Base-by-base conservation (phyloP, 2,888 invertebrate species). In the Hydropsyche betteni region DNA sequence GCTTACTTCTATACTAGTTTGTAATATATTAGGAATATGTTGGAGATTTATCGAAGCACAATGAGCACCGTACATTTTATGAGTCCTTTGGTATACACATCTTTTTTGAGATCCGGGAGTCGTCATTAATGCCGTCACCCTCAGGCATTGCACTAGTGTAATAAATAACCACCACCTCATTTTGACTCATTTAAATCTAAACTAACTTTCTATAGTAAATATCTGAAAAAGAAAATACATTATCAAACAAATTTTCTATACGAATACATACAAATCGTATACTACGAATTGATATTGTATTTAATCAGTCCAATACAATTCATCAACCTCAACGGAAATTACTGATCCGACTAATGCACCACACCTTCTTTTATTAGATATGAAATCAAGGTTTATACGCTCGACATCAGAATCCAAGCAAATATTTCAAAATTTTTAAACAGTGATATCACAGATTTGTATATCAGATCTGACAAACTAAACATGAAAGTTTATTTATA, bases 1-100 rank as follows among this genome's bases (percentile, higher is more conserved):
- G n/a, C 44, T 10, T 74, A 90, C 90, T 88, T 90, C 88, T 80
- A 90, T 88, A 68, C 87, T 85, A 12, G 84, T 81, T 80, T 85
- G 87, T 51, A 90, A 82, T 75, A 80, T 80, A 77, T 80, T 84
- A 0, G 90, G 90, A 78, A 90, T 84, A 70, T 85, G 84, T 24
- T 80, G 80, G 3, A 89, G 83, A 34, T 85, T 84, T 33, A 88
- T 83, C 0, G 86, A 85, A 4, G 83, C 84, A 82, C 90, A 90
- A 78, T 86, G 84, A 0, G 88, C 90, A 2, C 89, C 89, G 33
- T 88, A 85, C 88, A 90, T 88, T 5, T 87, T 85, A 80, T 83
- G 86, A 0, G 85, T 85, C 69, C 86, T 85, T 77, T 85, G 86
- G 81, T 89, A 88, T n/a, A 84, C 84, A 81, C 90, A 90, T 75